Conservation (phyloP, 2,797 vertebrate genomes). For the Coreius guichenoti region DNA sequence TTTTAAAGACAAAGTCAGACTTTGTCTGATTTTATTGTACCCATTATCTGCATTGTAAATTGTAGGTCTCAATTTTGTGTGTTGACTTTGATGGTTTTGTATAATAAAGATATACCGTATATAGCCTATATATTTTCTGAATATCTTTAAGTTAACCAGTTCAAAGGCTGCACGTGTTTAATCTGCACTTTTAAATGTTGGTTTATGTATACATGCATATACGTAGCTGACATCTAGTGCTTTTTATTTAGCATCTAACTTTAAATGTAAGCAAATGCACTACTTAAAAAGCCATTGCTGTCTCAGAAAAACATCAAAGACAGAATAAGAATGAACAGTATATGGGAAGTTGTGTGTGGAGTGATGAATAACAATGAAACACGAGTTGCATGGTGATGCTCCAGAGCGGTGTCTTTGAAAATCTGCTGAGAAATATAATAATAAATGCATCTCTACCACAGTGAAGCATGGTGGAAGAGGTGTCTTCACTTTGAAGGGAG, state of each 20-base stretch:
- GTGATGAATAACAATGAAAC: not conserved
- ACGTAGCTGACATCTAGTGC: not conserved
- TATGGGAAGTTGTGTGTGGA: not conserved
- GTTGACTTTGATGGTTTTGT: not conserved
- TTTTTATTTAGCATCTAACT: not conserved
- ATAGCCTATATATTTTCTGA: not conserved
- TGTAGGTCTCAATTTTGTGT: not conserved
- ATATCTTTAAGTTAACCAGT: not conserved
- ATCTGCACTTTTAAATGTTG: not conserved
- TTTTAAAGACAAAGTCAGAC: too few species aligned
- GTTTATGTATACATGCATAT: not conserved
- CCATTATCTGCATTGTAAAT: not conserved
- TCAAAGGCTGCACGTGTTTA: not conserved
- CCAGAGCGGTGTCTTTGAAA: too few species aligned
- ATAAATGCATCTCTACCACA: too few species aligned
- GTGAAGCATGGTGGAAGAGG: too few species aligned
- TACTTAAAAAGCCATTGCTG: not conserved
- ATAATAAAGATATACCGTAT: not conserved
- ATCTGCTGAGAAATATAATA: too few species aligned
- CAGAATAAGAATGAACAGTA: not conserved
- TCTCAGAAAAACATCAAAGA: too few species aligned
- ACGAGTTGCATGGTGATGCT: too few species aligned
- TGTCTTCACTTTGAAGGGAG: too few species aligned
- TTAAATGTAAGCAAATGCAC: not conserved
- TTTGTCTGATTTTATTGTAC: not conserved